Base-by-base conservation (phyloP, 2,888 invertebrate genomes). In the Ecliptopera silaceata region DNA sequence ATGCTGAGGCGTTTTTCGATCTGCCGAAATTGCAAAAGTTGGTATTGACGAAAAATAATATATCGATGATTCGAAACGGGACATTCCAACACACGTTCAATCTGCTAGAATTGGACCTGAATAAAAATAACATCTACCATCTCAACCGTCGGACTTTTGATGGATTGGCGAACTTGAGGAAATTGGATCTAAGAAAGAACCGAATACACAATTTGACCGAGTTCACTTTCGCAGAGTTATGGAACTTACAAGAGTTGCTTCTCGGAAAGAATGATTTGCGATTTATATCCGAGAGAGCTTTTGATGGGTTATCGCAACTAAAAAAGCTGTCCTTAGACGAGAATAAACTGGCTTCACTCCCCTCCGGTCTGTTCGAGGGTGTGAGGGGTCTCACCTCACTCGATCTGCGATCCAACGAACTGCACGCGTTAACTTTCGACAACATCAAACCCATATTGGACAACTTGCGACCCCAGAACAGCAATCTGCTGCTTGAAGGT, bases 41-140 rank as follows among this genome's bases (percentile, higher is more conserved):
- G 36, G 94, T 94, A 63, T 92, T 99, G 48, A 96, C 97, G 70
- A 95, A 95, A 76, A 99, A 99, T 86, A 95, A 96, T 77, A 93
- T 99, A 66, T 95, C 96, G 60, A 93, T 94, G 31, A 92, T 98
- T 63, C 97, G 97, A 70, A 97, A 97, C 62, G 95, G 95, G 61
- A 95, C 98, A 17, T 97, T 96, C 74, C 92, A 93, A 68, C 93
- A 95, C 66, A 90, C 96, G 77, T 93, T 93, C 50, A 94, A 95
- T 71, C 91, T 98, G 49, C 92, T 95, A 49, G 95, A 95, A 72
- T 89, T 98, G 67, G 96, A 97, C 82, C 87, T 98, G 74, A 96
- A 95, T 77, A 93, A 93, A 73, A 96, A 95, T 88, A 94, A 94
- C 77, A 94, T 97, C 68, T 93, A 93, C 74, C 93, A 95, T 65